Percentiles rank a stretch among this genome's conserved stretches.
Conservation (phyloP, 2,113 vertebrate species). For the Toxotes jaculatrix region DNA sequence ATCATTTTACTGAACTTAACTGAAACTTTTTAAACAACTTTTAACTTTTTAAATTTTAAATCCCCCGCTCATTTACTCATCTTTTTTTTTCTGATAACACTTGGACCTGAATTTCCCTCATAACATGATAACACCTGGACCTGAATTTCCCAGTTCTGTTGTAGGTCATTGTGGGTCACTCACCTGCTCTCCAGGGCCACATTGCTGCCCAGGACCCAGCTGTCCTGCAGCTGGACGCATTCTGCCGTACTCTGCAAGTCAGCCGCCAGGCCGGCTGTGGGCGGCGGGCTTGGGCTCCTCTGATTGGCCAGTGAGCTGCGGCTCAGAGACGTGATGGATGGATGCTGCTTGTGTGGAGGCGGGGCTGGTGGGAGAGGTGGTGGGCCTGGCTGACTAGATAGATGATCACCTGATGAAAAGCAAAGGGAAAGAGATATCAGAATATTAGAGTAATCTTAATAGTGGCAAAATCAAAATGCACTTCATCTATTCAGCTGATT, state of each 20-base stretch:
- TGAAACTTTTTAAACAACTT: neutral
- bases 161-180: conserved; percentile 56
- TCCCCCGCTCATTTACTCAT: neutral
- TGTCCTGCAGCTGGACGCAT: conserved; percentile 99
- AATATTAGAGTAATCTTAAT: neutral
- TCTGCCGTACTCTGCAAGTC: conserved; percentile 99
- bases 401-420: conserved; percentile 87
- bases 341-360: conserved; percentile 93
- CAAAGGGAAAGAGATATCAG: neutral
- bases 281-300: conserved; percentile 95
- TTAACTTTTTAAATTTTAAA: neutral
- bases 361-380: conserved; percentile 93
- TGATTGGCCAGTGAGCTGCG: conserved; percentile 97
- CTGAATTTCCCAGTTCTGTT: conserved; percentile 14
- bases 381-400: conserved; percentile 91
- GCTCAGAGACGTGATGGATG: conserved; percentile 96
- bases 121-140: conserved; percentile 38
- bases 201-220: conserved; percentile 99
- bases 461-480: conserved; percentile 9
- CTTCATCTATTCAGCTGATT: conserved; percentile 29
- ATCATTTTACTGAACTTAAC: too few species aligned
- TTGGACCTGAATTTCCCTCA: conserved; percentile 26
- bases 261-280: conserved; percentile 95
- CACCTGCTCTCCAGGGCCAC: conserved; percentile 99
- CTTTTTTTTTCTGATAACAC: conserved; percentile 43